Evolutionary conservation across 1,140 invertebrate genomes (phyloP).

Genomic region (Armadillidium nasatum): DNA sequence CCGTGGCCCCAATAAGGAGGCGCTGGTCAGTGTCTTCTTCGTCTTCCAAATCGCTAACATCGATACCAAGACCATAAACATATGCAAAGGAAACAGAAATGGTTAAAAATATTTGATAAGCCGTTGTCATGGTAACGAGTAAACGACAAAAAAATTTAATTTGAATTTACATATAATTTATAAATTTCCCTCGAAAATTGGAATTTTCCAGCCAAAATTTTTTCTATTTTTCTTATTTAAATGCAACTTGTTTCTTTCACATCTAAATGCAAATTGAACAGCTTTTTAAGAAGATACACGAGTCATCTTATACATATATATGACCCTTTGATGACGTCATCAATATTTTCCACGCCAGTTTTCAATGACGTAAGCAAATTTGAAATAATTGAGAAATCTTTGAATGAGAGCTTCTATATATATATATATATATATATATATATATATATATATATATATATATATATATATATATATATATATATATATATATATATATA

Average conservation of each 20-base stretch:
- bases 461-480: too few species aligned
- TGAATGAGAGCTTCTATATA: too few species aligned
- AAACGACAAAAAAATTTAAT: not conserved
- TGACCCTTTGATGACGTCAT: not conserved
- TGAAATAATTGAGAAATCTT: not conserved
- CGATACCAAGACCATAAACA: not conserved
- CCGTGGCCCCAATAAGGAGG: not conserved
- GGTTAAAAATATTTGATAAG: not conserved
- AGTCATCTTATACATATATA: conserved; percentile 1
- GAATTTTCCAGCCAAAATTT: not conserved
- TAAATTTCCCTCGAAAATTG: not conserved
- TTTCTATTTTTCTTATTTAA: not conserved
- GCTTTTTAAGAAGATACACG: not conserved
- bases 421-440: too few species aligned
- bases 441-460: too few species aligned
- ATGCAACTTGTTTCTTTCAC: not conserved
- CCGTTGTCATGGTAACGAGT: not conserved
- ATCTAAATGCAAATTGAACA: too few species aligned
- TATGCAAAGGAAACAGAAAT: not conserved
- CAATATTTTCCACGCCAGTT: not conserved
- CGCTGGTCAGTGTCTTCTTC: not conserved
- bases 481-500: too few species aligned
- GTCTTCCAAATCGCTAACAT: not conserved
- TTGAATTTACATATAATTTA: not conserved
- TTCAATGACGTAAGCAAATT: conserved; percentile 1